phyloP scores from a whole-genome alignment of 2,797 vertebrate genomes.

The Intellagama lesueurii region DNA sequence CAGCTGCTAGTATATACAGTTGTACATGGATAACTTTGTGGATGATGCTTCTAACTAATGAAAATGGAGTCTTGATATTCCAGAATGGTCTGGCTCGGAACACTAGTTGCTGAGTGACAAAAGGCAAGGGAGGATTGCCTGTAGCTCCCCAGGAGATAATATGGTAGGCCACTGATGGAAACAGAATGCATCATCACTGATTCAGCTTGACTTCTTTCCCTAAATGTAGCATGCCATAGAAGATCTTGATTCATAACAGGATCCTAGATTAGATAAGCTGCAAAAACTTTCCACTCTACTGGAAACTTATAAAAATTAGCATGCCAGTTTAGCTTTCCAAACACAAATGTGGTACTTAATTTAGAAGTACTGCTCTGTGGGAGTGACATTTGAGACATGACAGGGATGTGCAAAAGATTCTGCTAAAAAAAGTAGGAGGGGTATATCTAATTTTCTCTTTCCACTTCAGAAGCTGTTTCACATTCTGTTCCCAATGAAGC shows the following conservation, averaged over 20 bases:
- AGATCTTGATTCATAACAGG: neutral
- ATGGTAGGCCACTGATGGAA: neutral
- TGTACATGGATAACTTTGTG: neutral
- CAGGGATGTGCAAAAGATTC: conserved; percentile 5
- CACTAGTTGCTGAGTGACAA: neutral
- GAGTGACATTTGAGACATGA: conserved; percentile 37
- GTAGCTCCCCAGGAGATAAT: neutral
- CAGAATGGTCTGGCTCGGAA: neutral
- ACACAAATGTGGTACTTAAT: conserved; percentile 14
- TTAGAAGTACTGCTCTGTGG: conserved; percentile 25
- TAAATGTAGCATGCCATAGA: neutral
- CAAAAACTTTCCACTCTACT: neutral
- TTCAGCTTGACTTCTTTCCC: neutral
- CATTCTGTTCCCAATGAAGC: conserved; percentile 16
- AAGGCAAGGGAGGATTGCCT: neutral
- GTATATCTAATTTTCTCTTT: neutral
- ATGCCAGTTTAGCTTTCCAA: conserved; percentile 17
- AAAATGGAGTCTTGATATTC: neutral
- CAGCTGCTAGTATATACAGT: neutral
- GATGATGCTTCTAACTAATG: neutral
- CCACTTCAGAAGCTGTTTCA: conserved; percentile 3
- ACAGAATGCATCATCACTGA: neutral
- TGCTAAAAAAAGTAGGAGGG: neutral
- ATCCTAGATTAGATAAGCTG: neutral
- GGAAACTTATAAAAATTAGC: neutral